These are phyloP conservation scores for Acronicta alni DNA, from an alignment of 2,888 invertebrate genomes.

Conservation along the genomic window DNA sequence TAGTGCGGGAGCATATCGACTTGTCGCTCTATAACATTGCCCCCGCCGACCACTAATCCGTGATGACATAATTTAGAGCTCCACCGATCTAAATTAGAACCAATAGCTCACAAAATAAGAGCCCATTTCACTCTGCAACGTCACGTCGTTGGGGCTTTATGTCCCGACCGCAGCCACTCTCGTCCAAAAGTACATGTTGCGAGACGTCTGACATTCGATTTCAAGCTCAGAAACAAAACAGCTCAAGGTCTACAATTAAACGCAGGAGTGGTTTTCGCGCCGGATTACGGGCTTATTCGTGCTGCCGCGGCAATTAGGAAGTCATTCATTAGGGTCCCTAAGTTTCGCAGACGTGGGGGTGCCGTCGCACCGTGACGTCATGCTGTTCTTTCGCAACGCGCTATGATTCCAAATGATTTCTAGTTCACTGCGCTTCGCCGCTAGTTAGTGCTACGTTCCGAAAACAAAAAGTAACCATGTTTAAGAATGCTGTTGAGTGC, in stretches of 20 bases:
- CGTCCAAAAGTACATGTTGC: constrained; percentile 78
- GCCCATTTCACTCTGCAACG: constrained; percentile 62
- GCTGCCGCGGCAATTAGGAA: constrained; percentile 88
- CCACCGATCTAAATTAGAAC: constrained; percentile 57
- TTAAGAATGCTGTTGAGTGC: constrained; percentile 77
- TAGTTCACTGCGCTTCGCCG: constrained; percentile 66
- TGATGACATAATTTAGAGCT: constrained; percentile 48
- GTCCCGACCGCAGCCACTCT: constrained; percentile 69
- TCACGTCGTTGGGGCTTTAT: constrained; percentile 66
- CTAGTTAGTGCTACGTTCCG: constrained; percentile 59
- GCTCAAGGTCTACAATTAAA: constrained; percentile 86
- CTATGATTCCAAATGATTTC: constrained; percentile 68
- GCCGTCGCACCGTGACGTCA: constrained; percentile 82
- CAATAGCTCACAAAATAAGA: constrained; percentile 68
- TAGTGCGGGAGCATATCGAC: constrained; percentile 86
- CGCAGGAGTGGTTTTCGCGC: constrained; percentile 74
- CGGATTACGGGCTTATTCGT: constrained; percentile 86
- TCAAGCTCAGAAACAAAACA: constrained; percentile 80
- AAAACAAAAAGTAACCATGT: constrained; percentile 79
- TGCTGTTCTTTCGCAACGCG: constrained; percentile 73
- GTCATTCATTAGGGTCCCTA: constrained; percentile 89
- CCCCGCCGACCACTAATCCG: constrained; percentile 33
- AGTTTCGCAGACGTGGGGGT: constrained; percentile 89
- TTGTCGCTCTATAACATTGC: constrained; percentile 76
- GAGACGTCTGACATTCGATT: constrained; percentile 82